Percentiles rank a stretch among this genome's conserved stretches.
phyloP scores from a whole-genome alignment of 2,888 invertebrate genomes.

The Tachina fera region DNA sequence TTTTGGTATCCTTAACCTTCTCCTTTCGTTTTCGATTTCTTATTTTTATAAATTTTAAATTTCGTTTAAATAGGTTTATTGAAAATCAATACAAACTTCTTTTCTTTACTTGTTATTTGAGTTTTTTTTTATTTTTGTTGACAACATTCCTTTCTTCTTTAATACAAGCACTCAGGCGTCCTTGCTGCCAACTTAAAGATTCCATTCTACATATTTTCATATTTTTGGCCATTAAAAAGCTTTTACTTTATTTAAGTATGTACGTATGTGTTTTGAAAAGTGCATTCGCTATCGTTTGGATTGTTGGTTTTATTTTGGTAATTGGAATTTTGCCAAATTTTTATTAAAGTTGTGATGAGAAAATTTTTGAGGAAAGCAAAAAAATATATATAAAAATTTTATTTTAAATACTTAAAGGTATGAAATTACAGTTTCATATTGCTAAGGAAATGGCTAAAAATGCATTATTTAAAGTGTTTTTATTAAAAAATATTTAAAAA shows the following conservation, averaged over 20 bases:
- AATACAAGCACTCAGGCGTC: neutral
- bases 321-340: slow-evolving; percentile 40
- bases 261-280: neutral
- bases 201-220: slow-evolving; percentile 5
- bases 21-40: neutral
- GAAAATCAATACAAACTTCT: slow-evolving; percentile 12
- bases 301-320: neutral
- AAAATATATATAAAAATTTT: neutral
- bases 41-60: neutral
- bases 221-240: slow-evolving; percentile 19
- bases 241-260: slow-evolving; percentile 42
- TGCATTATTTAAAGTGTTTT: too few species aligned
- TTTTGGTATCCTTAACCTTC: slow-evolving; percentile 48
- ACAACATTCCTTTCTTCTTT: slow-evolving; percentile 11
- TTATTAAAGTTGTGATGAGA: neutral
- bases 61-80: neutral
- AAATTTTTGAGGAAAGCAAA: neutral
- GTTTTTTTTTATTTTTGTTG: slow-evolving; percentile 6
- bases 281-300: neutral
- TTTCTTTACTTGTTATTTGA: slow-evolving; percentile 4
- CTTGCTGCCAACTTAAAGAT: slow-evolving; percentile 15
- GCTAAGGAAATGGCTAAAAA: neutral
- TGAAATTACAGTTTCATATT: neutral
- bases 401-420: neutral
- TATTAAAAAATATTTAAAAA: neutral